Conservation (phyloP, 2,113 vertebrate genomes). For the Todiramphus saurophagus region DNA sequence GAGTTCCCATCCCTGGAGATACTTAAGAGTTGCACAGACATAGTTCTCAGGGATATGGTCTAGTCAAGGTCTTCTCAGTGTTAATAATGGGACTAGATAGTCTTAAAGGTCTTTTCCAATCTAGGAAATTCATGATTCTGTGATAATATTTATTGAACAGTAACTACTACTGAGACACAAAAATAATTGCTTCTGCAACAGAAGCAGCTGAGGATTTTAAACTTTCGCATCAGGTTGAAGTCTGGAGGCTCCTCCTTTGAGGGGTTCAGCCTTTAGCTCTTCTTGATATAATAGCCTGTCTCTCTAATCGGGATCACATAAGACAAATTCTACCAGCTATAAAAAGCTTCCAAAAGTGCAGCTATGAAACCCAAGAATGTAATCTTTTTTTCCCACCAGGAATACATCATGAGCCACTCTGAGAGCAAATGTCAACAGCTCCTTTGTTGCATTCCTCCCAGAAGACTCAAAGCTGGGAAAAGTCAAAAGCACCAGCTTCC, state of each 20-base stretch:
- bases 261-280: not conserved
- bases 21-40: no score
- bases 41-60: no score
- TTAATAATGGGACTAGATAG: no score
- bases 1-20: no score
- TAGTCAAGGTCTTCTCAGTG: no score
- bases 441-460: constrained; percentile 29
- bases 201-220: not conserved
- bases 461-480: constrained; percentile 45
- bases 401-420: not conserved
- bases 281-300: not conserved
- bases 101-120: no score
- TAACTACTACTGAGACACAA: not conserved
- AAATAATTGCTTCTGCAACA: not conserved
- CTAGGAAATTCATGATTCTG: no score
- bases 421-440: not conserved
- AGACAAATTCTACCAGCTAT: not conserved
- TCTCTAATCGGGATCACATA: not conserved
- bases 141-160: not conserved
- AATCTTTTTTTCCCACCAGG: not conserved
- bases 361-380: not conserved
- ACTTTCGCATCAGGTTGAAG: not conserved
- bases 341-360: not conserved
- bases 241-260: not conserved
- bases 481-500: constrained; percentile 28